phyloP scores from a whole-genome alignment of 2,888 invertebrate genomes.

The Plebejus melissa region DNA sequence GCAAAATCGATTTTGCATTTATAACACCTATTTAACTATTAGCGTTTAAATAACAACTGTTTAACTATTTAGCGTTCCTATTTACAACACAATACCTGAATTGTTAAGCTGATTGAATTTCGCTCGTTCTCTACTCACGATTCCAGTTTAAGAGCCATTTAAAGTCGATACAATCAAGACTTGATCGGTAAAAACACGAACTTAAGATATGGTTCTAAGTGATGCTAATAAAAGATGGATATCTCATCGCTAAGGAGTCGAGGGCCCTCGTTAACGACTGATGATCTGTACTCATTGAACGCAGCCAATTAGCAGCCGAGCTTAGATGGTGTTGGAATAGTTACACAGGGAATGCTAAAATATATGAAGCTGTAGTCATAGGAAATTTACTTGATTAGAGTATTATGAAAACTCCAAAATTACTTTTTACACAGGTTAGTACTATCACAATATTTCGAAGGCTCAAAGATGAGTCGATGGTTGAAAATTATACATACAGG shows the following conservation, averaged over 20 bases:
- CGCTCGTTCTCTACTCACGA: neutral
- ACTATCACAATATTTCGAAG: neutral
- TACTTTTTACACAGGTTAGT: neutral
- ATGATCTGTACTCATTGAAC: slow-evolving; percentile 69
- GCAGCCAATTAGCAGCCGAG: slow-evolving; percentile 60
- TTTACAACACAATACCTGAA: neutral
- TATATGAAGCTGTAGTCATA: slow-evolving; percentile 12
- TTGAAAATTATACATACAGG: too few relatives aligned
- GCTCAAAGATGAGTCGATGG: too few relatives aligned
- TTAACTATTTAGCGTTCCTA: neutral
- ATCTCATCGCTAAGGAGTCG: slow-evolving; percentile 42
- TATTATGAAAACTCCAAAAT: neutral
- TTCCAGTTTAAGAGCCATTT: neutral
- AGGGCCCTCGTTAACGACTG: slow-evolving; percentile 57
- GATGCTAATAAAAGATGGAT: slow-evolving; percentile 42
- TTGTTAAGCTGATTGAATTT: neutral
- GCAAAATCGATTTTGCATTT: too few relatives aligned
- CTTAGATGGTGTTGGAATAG: slow-evolving; percentile 28
- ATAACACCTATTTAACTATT: too few relatives aligned
- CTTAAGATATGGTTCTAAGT: slow-evolving; percentile 7
- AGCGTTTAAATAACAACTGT: too few relatives aligned
- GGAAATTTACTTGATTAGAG: too few relatives aligned
- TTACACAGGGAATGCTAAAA: slow-evolving; percentile 29
- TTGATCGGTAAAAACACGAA: slow-evolving; percentile 12
- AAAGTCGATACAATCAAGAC: slow-evolving; percentile 12